Base-by-base conservation (phyloP, 2,888 invertebrate genomes). In the Dromius quadrimaculatus region DNA sequence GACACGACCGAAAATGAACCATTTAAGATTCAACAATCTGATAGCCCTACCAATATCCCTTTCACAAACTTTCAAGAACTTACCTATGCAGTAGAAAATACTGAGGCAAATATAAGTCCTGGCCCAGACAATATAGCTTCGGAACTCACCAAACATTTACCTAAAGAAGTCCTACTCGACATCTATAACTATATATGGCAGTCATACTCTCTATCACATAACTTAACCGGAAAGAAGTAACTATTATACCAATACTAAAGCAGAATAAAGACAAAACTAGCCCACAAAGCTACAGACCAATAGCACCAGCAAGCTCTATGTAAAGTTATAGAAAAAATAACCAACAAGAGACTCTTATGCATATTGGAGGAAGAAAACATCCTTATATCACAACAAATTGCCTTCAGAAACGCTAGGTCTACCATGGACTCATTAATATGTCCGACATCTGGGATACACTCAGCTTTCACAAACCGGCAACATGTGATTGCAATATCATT, bases 281-380 rank as follows among this genome's bases (percentile, higher is more conserved):
- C 17, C 22, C 50, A 47, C n/a, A 9, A 47, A 47, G 19, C 11
- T 47, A 47, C 22, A 17, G 62, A 36, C 38, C 62, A 23, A 38
- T 62, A 22, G 20, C 62, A 22, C 41, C 38, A 9, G 19, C 62
- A 2, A 62, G 38, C 38, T n/a, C 22, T n/a, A 0, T 9, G 22
- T 3, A 38, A 62, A n/a, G 38, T n/a, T 38, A 36, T 41, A 4
- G 41, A 47, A 17, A 65, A 65, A 50, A 65, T 65, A 2, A n/a
- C 47, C 0, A 47, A 64, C 19, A 47, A 47, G 11, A 45, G 64
- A 47, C 22, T 64, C 28, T n/a, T 22, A 9, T 64, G 64, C 47
- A 32, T 17, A 2, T 47, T 64, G n/a, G 20, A 59, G 17, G 23
- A 62, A 38, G 22, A 62, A 17, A 17, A 61, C 43, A 41, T 9